phyloP scores from a whole-genome alignment of 2,797 vertebrate genomes.

The Anabacerthia variegaticeps region DNA sequence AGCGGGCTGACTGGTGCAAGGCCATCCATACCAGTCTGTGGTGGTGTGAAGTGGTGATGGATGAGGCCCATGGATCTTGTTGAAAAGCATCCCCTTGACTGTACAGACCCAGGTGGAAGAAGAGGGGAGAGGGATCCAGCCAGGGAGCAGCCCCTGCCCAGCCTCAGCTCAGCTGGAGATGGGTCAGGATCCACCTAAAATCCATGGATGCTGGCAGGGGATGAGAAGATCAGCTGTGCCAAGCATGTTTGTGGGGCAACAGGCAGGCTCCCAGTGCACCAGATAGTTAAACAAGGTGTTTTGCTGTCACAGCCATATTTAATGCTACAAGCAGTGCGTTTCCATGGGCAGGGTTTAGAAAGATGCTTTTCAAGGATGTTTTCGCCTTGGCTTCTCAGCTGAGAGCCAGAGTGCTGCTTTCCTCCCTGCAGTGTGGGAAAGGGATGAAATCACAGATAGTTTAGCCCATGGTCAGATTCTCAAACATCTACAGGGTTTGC shows the following conservation, averaged over 20 bases:
- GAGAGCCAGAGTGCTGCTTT: not conserved
- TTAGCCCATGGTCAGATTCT: not conserved
- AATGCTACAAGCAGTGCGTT: not conserved
- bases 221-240: fast-evolving
- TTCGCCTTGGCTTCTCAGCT: not conserved
- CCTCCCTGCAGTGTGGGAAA: not conserved
- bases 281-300: not conserved
- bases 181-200: not conserved
- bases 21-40: fast-evolving
- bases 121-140: not conserved
- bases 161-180: not conserved
- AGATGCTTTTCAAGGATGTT: not conserved
- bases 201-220: not conserved
- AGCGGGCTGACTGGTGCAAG: not conserved
- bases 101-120: fast-evolving
- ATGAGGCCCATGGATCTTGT: not conserved
- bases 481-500: not conserved
- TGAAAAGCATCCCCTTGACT: not conserved
- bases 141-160: not conserved
- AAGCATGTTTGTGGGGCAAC: not conserved
- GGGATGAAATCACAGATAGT: fast-evolving
- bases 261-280: not conserved
- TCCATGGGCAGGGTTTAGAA: not conserved
- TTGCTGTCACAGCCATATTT: constrained; percentile 15
- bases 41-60: not conserved